Evolutionary conservation across 2,888 invertebrate species (phyloP), one percentile per base, ranked within the genome.

Genomic region (Ophioninae sp.): DNA sequence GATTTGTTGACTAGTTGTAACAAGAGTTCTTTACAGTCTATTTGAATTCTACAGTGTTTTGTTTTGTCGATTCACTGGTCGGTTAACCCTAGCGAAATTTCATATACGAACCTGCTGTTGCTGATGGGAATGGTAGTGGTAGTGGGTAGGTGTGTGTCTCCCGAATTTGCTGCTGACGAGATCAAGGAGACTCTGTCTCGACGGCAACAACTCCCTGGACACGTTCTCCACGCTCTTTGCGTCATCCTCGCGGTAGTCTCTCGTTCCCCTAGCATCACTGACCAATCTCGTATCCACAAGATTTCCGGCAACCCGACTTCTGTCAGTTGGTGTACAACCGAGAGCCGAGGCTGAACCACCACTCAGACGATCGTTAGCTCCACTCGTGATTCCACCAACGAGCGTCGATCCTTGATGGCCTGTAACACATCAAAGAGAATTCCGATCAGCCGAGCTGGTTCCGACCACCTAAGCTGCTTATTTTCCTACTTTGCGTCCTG

Each of bases 91-190:
- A 44, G 17, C 8, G 70, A 57, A 75, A 68, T 61, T 61, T 23
- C 17, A 30, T 37, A 39, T 76, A 87, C 89, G 74, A 87, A 91
- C 91, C 91, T 91, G 91, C 88, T 91, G 92, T 78, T 84, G 86
- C 84, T 91, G 92, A 75, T 92, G 92, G 78, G 89, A 90, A 84
- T 93, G 91, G 87, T 91, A 91, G 86, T 92, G 91, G 86, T 91
- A 90, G 85, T 92, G 91, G 69, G 91, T 91, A 75, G 92, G 91
- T 79, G 91, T 92, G 85, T 91, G 91, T 85, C 91, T 89, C 76
- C 90, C 89, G 89, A 91, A 90, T 89, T 91, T 92, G 82, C 90
- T 89, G 87, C 92, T 91, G 89, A 92, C 92, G 85, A 92, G 90
- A 83, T 92, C 92, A 83, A 93, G 87, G 69, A 93, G 90, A 82